Percentiles rank a stretch among this genome's conserved stretches.
Conservation (phyloP, 1,140 invertebrate species). For the Drosophila parabipectinata region DNA sequence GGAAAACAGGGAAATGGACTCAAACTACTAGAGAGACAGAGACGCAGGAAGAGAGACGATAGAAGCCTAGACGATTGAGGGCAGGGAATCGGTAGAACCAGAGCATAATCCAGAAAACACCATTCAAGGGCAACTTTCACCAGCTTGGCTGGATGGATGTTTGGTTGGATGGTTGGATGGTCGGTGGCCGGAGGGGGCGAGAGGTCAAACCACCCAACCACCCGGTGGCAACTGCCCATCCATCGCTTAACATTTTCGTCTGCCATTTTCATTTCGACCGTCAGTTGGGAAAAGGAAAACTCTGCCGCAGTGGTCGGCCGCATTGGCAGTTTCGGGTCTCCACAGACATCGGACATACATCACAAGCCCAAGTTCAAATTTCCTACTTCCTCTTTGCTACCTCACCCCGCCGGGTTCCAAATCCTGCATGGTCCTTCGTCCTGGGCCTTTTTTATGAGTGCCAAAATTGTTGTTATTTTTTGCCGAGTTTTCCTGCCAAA, state of each 20-base stretch:
- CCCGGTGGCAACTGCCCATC: conserved; percentile 48
- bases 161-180: background rate
- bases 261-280: conserved; percentile 73
- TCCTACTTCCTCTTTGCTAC: conserved; percentile 61
- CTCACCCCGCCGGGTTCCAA: background rate
- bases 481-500: conserved; percentile 34
- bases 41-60: background rate
- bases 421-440: conserved; percentile 15
- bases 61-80: conserved; percentile 16
- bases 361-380: conserved; percentile 78
- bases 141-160: conserved; percentile 46
- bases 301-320: conserved; percentile 74
- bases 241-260: conserved; percentile 57
- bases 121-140: conserved; percentile 81
- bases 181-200: conserved; percentile 11
- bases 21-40: background rate
- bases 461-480: conserved; percentile 61
- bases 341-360: conserved; percentile 70
- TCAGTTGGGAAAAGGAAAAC: conserved; percentile 26
- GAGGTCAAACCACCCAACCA: conserved; percentile 43
- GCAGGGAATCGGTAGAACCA: conserved; percentile 19
- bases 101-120: conserved; percentile 73
- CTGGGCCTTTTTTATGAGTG: conserved; percentile 57
- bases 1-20: conserved; percentile 30
- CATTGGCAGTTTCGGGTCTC: conserved; percentile 66